These are phyloP conservation scores for Marmota monax DNA, from an alignment of 2,113 vertebrate species.

Conservation along the genomic window DNA sequence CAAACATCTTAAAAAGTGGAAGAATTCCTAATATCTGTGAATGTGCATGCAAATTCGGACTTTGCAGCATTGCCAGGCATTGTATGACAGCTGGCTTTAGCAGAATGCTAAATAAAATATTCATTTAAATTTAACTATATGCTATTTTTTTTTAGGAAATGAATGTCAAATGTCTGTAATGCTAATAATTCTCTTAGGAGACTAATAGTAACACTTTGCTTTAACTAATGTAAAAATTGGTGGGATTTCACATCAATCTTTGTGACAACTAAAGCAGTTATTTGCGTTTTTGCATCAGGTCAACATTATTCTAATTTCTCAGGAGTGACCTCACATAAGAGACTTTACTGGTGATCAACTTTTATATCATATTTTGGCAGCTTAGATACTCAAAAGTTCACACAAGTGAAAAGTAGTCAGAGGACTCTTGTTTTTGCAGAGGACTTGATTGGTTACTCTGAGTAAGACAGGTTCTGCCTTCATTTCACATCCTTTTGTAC, in stretches of 20 bases:
- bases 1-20: background rate
- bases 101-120: constrained; percentile 56
- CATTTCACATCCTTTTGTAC: background rate
- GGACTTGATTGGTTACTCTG: background rate
- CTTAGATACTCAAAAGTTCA: background rate
- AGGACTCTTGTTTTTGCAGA: background rate
- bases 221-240: background rate
- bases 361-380: background rate
- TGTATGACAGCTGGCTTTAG: constrained; percentile 32
- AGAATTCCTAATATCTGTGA: constrained; percentile 12
- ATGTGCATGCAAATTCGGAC: background rate
- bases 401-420: background rate
- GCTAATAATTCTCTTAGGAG: background rate
- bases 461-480: background rate
- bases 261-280: background rate
- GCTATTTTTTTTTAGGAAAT: background rate
- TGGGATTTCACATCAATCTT: background rate
- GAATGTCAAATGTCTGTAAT: constrained; percentile 2
- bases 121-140: constrained; percentile 59
- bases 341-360: background rate
- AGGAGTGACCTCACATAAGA: background rate
- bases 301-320: background rate
- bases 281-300: background rate
- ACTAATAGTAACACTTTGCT: constrained; percentile 1
- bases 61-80: background rate